phyloP scores from a whole-genome alignment of 1,140 invertebrate species.

The Aphelenchoides avenae region DNA sequence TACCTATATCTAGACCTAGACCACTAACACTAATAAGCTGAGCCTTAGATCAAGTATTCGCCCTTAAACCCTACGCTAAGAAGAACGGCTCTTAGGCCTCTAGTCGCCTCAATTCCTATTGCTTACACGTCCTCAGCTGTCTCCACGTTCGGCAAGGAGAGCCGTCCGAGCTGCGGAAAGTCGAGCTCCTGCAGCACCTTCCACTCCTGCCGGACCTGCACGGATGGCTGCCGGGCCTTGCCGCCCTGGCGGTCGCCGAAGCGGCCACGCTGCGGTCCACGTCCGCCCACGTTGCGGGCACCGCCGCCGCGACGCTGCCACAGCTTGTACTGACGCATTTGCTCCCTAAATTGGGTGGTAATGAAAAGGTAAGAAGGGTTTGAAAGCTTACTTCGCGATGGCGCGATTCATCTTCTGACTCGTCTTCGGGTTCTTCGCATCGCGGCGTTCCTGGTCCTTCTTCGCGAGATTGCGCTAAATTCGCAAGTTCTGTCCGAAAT shows the following conservation, averaged over 20 bases:
- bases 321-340: constrained; percentile 51
- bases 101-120: not conserved
- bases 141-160: constrained; percentile 67
- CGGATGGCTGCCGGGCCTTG: constrained; percentile 83
- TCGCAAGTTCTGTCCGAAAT: not conserved
- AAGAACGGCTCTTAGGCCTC: too few species aligned
- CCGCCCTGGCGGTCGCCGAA: constrained; percentile 42
- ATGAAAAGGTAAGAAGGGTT: constrained; percentile 14
- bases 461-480: constrained; percentile 46
- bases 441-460: constrained; percentile 52
- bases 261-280: constrained; percentile 20
- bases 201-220: constrained; percentile 93
- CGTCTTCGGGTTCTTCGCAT: constrained; percentile 28
- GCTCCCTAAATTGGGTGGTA: constrained; percentile 46
- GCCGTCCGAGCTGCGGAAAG: constrained; percentile 85
- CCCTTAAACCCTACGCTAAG: too few species aligned
- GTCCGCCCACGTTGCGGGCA: constrained; percentile 16
- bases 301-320: constrained; percentile 51
- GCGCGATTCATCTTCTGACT: constrained; percentile 56
- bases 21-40: not conserved
- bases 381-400: constrained; percentile 45
- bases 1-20: too few species aligned
- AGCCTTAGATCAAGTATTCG: constrained; percentile 6
- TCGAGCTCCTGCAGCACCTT: constrained; percentile 97
- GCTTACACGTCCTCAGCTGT: constrained; percentile 56